phyloP scores from a whole-genome alignment of 2,113 vertebrate genomes.

The Sisor rabdophorus region DNA sequence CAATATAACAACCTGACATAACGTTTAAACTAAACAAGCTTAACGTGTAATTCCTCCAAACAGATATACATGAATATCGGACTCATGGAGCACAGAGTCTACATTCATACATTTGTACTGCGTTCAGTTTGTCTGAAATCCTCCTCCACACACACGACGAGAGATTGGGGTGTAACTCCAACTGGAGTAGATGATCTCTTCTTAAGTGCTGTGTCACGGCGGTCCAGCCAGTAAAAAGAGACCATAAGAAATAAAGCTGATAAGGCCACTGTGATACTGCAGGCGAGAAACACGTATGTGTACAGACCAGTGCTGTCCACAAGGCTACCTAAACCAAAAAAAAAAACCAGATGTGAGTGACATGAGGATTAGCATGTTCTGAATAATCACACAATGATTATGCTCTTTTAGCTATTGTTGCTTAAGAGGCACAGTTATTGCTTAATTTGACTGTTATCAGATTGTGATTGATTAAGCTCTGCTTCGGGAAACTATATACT shows the following conservation, averaged over 20 bases:
- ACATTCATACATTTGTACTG: slow-evolving; percentile 67
- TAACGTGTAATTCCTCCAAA: not conserved
- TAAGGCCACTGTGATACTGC: slow-evolving; percentile 76
- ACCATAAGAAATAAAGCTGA: slow-evolving; percentile 77
- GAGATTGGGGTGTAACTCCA: not conserved
- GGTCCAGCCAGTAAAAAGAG: slow-evolving; percentile 73
- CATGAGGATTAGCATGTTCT: not conserved
- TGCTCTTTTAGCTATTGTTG: not conserved
- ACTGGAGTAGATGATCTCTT: not conserved
- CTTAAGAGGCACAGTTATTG: not conserved
- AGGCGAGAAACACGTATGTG: slow-evolving; percentile 76
- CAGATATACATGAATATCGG: not conserved
- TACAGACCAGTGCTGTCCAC: slow-evolving; percentile 77
- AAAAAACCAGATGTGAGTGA: not conserved
- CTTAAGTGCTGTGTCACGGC: slow-evolving; percentile 47
- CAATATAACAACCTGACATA: not conserved
- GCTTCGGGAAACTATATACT: not conserved
- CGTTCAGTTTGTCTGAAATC: slow-evolving; percentile 22
- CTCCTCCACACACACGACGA: slow-evolving; percentile 56
- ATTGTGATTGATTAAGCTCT: not conserved
- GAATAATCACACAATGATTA: not conserved
- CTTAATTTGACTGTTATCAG: not conserved
- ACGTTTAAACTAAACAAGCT: not conserved
- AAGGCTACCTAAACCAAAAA: slow-evolving; percentile 73
- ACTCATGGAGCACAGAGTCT: not conserved